Conservation (phyloP, 2,797 vertebrate species). For the Carduelis carduelis region DNA sequence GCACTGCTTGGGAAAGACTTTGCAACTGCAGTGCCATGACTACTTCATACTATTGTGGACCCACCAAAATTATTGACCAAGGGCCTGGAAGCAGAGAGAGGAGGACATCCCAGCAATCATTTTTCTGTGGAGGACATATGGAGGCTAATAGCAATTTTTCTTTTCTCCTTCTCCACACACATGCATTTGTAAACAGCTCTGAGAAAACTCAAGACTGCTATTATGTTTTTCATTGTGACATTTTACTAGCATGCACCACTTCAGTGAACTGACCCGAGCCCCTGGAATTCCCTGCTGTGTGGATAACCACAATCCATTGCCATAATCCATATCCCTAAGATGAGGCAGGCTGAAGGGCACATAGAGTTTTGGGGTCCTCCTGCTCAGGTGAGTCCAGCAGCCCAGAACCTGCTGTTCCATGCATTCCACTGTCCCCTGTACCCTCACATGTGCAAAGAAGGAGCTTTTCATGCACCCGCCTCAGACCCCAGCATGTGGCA, state of each 20-base stretch:
- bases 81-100: not conserved
- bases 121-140: not conserved
- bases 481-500: not conserved
- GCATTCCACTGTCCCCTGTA: not conserved
- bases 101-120: not conserved
- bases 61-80: not conserved
- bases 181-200: not conserved
- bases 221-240: not conserved
- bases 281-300: not conserved
- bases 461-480: not conserved
- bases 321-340: not conserved
- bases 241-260: not conserved
- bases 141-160: not conserved
- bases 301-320: not conserved
- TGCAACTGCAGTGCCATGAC: not conserved
- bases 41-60: not conserved
- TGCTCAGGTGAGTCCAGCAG: not conserved
- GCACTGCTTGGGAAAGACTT: not conserved
- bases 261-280: not conserved
- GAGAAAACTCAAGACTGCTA: not conserved
- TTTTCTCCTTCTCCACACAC: not conserved
- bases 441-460: fast-evolving
- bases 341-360: not conserved
- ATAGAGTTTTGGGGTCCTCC: not conserved
- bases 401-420: not conserved